Evolutionary conservation across 1,140 invertebrate species (phyloP).

Genomic region (Argopecten irradians): DNA sequence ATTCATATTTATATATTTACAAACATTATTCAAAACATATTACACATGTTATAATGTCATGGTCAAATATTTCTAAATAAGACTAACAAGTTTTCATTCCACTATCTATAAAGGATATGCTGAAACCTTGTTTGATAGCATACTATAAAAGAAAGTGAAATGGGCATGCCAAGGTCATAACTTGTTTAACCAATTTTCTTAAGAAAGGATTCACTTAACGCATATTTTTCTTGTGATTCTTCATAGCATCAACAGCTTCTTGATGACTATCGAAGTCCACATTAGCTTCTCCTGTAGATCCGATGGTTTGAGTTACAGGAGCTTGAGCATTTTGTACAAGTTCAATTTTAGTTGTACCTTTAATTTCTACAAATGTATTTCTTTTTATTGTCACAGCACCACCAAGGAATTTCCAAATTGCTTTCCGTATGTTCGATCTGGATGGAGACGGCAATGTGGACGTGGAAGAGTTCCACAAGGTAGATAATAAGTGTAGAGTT

Average conservation of each 20-base stretch:
- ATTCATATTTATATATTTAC: background rate
- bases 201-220: constrained; percentile 67
- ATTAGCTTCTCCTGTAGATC: constrained; percentile 94
- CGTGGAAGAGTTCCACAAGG: constrained; percentile 97
- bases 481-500: constrained; percentile 83
- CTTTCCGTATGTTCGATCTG: constrained; percentile 99
- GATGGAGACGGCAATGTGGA: constrained; percentile 99
- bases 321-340: too few relatives aligned
- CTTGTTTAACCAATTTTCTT: background rate
- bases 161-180: too few relatives aligned
- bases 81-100: background rate
- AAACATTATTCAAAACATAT: too few relatives aligned
- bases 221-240: constrained; percentile 80
- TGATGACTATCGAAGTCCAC: constrained; percentile 93
- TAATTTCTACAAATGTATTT: too few relatives aligned
- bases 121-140: background rate
- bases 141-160: background rate
- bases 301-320: too few relatives aligned
- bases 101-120: background rate
- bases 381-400: constrained; percentile 85
- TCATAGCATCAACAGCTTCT: constrained; percentile 91
- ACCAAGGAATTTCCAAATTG: constrained; percentile 98
- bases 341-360: too few relatives aligned
- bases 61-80: background rate
- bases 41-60: too few relatives aligned